Evolutionary conservation across 2,113 vertebrate species (phyloP).

Genomic region (Cranoglanis bouderius): DNA sequence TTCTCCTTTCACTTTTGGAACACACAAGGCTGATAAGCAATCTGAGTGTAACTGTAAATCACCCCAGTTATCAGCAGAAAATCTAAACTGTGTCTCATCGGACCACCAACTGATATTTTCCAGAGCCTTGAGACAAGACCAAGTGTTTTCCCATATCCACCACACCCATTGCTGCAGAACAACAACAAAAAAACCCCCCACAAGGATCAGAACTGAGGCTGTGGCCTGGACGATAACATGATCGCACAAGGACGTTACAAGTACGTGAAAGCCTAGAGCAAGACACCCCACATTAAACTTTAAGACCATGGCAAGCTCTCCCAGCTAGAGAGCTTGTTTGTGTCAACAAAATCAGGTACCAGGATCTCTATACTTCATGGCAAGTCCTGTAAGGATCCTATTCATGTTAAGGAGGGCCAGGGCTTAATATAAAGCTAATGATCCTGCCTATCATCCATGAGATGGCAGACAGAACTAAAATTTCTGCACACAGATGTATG

Average conservation of each 20-base stretch:
- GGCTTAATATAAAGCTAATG: not conserved
- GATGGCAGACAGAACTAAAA: not conserved
- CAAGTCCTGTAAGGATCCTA: slow-evolving; percentile 65
- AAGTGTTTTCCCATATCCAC: slow-evolving; percentile 10
- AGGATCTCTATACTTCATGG: slow-evolving; percentile 21
- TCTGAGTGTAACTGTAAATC: not conserved
- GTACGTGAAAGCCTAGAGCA: not conserved
- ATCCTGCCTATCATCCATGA: not conserved
- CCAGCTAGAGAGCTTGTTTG: not conserved
- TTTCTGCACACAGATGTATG: not conserved
- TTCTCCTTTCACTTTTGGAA: not conserved
- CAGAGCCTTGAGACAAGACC: not conserved
- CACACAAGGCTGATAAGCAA: not conserved
- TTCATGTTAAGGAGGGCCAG: slow-evolving; percentile 31
- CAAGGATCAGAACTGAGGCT: not conserved
- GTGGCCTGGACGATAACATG: not conserved
- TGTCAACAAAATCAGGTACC: slow-evolving; percentile 23
- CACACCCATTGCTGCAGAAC: not conserved
- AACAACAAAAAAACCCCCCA: not conserved
- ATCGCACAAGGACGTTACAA: not conserved
- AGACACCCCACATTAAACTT: slow-evolving; percentile 1
- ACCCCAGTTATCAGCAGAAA: slow-evolving; percentile 9
- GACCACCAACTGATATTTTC: slow-evolving; percentile 4
- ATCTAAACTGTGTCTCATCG: not conserved
- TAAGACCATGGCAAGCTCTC: not conserved